Evolutionary conservation across 2,797 vertebrate genomes (phyloP), one percentile per base, ranked within the genome.

Genomic region (Siniperca obscura): DNA sequence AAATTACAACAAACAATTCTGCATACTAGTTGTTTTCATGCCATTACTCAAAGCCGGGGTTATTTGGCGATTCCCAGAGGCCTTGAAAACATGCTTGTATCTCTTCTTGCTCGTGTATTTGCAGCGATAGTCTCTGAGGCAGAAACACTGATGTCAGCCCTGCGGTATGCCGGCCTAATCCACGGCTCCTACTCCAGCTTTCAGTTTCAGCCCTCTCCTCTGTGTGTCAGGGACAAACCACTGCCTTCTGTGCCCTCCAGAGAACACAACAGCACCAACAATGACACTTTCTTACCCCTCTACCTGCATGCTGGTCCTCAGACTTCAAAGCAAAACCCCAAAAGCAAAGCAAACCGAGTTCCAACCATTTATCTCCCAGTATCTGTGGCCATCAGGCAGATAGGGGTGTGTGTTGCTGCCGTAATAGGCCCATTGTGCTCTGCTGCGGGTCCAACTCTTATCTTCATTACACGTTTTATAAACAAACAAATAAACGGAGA

Each of bases 361-460:
- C 70, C 27, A 30, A 30, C 27, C 88, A 86, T 92, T 93, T 79
- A 91, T 92, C 82, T 89, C 64, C 30, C 64, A 34, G 84, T 89
- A 93, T 93, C 92, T 81, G 75, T 70, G 79, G 81, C 80, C 69
- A 81, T 87, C 86, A 67, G 76, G 86, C 22, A 81, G 89, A 93
- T 87, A 87, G 68, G 69, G 84, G 75, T 62, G 77, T 76, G 83
- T 87, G 78, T 40, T 68, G 78, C 77, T 36, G 76, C 74, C 27
- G 80, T 92, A 94, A 93, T 84, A 56, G 93, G 74, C 74, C 87
- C 82, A 88, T 87, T 91, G 91, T 92, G 83, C 80, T 78, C 84
- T 30, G 57, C 81, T 82, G 81, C 38, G 0, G 74, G 80, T 86
- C 66, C 72, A 12, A 27, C 42, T 36, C 85, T 94, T 92, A 95